A percentile compares a stretch with the other conserved stretches of the same genome.
phyloP scores from a whole-genome alignment of 92 coral and sea anemone genomes.

The Phenganax marumi region DNA sequence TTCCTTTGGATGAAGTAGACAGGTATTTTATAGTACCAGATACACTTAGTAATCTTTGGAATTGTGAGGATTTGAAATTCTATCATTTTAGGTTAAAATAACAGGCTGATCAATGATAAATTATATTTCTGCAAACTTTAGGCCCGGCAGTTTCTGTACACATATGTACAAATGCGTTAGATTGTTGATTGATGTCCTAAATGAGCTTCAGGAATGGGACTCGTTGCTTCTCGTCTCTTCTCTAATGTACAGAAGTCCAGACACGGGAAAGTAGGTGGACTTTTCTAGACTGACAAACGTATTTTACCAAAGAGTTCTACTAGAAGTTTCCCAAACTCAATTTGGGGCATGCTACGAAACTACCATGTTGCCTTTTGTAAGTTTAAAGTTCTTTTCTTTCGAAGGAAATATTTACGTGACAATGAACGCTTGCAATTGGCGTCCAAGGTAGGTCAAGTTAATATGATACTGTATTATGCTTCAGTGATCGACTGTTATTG shows the following conservation, averaged over 20 bases:
- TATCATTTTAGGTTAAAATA: too few species aligned
- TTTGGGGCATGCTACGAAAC: too few species aligned
- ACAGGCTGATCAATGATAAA: too few species aligned
- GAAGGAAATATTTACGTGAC: constrained; percentile 87
- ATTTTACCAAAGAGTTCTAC: too few species aligned
- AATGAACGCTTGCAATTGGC: constrained; percentile 79
- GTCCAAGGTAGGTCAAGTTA: constrained; percentile 57
- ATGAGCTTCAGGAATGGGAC: constrained; percentile 87
- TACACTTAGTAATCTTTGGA: too few species aligned
- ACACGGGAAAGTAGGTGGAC: constrained; percentile 83
- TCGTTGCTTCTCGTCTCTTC: constrained; percentile 70
- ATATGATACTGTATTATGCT: neutral
- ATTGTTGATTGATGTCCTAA: constrained; percentile 81
- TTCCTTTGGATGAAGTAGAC: constrained; percentile 39
- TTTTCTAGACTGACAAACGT: too few species aligned
- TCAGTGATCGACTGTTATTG: too few species aligned
- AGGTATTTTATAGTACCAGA: constrained; percentile 22
- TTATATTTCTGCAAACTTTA: constrained; percentile 15
- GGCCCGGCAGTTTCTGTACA: constrained; percentile 97
- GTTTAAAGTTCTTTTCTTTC: constrained; percentile 1
- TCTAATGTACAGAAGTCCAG: constrained; percentile 89
- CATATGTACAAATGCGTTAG: constrained; percentile 93
- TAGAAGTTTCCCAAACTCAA: too few species aligned
- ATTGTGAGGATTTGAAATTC: neutral
- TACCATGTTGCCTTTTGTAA: too few species aligned